Conservation (phyloP, 2,113 vertebrate genomes). For the Neodon shergylaensis region DNA sequence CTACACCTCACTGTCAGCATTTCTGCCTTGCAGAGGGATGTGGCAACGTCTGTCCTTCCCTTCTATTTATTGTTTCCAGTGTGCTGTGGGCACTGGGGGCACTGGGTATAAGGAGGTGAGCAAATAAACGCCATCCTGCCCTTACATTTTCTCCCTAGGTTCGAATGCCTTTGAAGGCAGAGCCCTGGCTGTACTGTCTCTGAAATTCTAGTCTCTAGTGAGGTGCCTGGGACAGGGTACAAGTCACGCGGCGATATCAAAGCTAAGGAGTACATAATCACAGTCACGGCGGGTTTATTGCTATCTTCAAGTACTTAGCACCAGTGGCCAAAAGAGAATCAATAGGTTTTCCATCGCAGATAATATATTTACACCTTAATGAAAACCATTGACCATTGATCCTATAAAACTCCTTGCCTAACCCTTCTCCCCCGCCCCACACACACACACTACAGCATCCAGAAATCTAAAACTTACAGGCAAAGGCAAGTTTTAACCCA, state of each 20-base stretch:
- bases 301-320: slow-evolving; percentile 47
- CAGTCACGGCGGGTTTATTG: slow-evolving; percentile 34
- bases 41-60: rapidly evolving
- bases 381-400: slow-evolving; percentile 50
- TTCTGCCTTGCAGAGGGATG: background rate
- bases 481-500: background rate
- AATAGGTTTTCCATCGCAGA: slow-evolving; percentile 60
- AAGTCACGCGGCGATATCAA: background rate
- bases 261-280: slow-evolving; percentile 12
- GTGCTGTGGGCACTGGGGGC: background rate
- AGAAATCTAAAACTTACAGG: background rate
- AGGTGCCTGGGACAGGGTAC: background rate
- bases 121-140: background rate
- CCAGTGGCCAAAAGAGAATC: slow-evolving; percentile 58
- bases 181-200: background rate
- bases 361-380: slow-evolving; percentile 64
- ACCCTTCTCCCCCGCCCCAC: too few species aligned
- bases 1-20: background rate
- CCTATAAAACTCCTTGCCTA: slow-evolving; percentile 34
- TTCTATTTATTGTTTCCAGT: background rate
- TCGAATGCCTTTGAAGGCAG: background rate
- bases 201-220: background rate
- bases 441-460: background rate
- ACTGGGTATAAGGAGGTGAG: background rate
- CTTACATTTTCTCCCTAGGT: background rate